These are phyloP conservation scores for Campoletis raptor DNA, from an alignment of 2,888 invertebrate genomes.

Conservation along the genomic window DNA sequence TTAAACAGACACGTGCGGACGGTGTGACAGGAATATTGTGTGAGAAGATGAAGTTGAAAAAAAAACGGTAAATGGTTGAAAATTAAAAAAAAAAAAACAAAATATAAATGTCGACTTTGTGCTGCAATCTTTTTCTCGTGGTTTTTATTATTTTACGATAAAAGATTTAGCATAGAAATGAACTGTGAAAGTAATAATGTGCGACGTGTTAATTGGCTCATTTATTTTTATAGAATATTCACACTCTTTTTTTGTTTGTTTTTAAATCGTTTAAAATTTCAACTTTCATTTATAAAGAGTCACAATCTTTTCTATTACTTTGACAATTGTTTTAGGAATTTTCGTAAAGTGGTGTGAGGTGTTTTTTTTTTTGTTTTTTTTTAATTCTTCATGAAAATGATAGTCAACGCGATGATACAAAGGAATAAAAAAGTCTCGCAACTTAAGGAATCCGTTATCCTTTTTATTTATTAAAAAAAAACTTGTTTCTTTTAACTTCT, in stretches of 20 bases:
- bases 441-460: background rate
- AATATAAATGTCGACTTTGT: constrained; percentile 28
- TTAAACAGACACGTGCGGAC: background rate
- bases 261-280: background rate
- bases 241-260: background rate
- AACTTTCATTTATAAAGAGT: background rate
- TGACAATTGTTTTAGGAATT: background rate
- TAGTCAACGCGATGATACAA: background rate
- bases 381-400: background rate
- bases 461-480: too few relatives aligned
- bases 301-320: background rate
- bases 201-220: constrained; percentile 39
- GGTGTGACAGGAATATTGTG: background rate
- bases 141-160: constrained; percentile 21
- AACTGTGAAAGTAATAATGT: constrained; percentile 1
- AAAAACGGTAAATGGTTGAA: background rate
- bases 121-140: constrained; percentile 2
- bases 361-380: background rate
- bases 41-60: background rate
- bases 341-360: background rate
- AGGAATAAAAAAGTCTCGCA: background rate
- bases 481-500: constrained; percentile 5
- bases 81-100: too few relatives aligned
- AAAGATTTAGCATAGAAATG: background rate
- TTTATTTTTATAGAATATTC: constrained; percentile 25